These are phyloP conservation scores for Diarsia brunnea DNA, from an alignment of 2,888 invertebrate species.

Conservation along the genomic window DNA sequence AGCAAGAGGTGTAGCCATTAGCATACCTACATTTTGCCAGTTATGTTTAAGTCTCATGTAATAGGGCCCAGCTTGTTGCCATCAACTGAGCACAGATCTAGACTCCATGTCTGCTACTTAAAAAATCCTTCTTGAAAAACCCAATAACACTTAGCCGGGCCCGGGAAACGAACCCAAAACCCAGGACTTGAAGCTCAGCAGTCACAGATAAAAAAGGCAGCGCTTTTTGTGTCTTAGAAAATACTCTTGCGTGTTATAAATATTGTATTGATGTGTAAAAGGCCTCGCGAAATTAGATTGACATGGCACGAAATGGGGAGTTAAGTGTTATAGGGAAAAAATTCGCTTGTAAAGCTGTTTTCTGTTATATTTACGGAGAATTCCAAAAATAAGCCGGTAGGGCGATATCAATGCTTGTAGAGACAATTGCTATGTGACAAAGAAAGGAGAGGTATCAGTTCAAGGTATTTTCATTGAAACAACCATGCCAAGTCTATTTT, in stretches of 20 bases:
- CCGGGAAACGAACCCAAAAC: too few species aligned
- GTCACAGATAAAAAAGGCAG: too few species aligned
- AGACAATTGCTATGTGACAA: background rate
- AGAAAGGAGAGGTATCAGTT: background rate
- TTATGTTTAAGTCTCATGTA: too few species aligned
- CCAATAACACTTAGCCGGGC: too few species aligned
- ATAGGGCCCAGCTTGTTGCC: too few species aligned
- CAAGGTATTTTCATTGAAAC: background rate
- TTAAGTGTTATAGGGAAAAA: constrained; percentile 9
- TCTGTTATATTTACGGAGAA: background rate
- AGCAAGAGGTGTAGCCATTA: too few species aligned
- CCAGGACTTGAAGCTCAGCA: too few species aligned
- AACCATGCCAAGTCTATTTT: background rate
- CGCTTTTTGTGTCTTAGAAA: background rate
- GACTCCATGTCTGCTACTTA: too few species aligned
- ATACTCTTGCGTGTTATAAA: constrained; percentile 8
- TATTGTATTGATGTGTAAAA: constrained; percentile 17
- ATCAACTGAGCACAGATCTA: too few species aligned
- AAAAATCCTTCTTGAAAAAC: too few species aligned
- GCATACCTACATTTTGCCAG: too few species aligned
- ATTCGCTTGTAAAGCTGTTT: constrained; percentile 7
- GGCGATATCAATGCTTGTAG: background rate
- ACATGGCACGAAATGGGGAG: background rate
- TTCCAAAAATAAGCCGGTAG: background rate
- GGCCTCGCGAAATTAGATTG: constrained; percentile 22